Conservation (phyloP, 2,797 vertebrate species). For the Oceanodroma leucorhoa region DNA sequence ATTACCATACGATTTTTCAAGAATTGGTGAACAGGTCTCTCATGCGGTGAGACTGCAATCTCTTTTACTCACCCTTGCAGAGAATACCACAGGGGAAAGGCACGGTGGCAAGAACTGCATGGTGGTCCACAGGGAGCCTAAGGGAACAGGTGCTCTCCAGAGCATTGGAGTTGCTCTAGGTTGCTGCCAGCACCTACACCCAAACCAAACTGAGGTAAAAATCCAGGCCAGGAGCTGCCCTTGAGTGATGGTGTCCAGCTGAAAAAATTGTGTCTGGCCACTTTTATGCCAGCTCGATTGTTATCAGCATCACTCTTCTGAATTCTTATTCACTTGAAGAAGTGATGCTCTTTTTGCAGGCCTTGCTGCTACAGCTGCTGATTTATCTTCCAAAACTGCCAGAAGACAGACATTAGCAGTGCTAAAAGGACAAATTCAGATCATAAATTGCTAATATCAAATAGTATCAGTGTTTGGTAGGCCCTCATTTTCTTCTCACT, state of each 20-base stretch:
- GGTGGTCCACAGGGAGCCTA: neutral
- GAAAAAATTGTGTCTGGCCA: neutral
- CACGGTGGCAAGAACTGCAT: neutral
- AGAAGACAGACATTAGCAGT: neutral
- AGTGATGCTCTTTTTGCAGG: neutral
- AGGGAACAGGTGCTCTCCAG: neutral
- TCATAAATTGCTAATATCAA: neutral
- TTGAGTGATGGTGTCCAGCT: neutral
- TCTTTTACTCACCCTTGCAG: neutral
- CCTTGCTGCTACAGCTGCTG: neutral
- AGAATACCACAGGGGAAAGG: neutral
- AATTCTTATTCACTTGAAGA: neutral
- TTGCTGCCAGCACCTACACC: fast-evolving
- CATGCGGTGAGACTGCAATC: fast-evolving
- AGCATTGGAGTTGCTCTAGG: neutral
- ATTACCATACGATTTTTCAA: neutral
- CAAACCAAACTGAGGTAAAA: neutral
- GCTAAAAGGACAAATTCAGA: neutral
- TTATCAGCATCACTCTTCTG: neutral
- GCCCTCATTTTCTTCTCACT: neutral
- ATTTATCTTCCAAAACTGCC: neutral
- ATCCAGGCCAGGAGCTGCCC: too few relatives aligned
- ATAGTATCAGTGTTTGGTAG: neutral
- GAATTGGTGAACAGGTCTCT: neutral
- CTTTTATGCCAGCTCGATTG: neutral